These are phyloP conservation scores for Aphaenogaster ashmeadi DNA, from an alignment of 1,140 invertebrate genomes.

Conservation along the genomic window DNA sequence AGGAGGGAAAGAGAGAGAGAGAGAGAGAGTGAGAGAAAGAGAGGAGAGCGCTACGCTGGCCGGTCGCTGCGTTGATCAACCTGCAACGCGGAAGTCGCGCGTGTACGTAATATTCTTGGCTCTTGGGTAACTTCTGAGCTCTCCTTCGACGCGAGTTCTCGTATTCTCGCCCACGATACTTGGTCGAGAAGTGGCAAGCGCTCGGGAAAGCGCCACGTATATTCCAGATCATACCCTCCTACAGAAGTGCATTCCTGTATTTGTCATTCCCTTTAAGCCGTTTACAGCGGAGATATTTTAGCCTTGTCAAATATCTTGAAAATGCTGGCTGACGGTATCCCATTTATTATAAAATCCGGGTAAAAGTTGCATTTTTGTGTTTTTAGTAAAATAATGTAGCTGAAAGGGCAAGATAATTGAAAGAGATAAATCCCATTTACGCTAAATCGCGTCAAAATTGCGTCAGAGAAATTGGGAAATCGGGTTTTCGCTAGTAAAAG, in stretches of 20 bases:
- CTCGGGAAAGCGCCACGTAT: conserved; percentile 40
- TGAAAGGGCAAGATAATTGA: not conserved
- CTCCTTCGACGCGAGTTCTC: conserved; percentile 57
- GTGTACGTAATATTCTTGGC: conserved; percentile 79
- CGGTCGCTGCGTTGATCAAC: conserved; percentile 76
- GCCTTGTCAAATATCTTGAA: not conserved
- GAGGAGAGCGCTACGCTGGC: conserved; percentile 36
- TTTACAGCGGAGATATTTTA: not conserved
- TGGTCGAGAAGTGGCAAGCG: conserved; percentile 37
- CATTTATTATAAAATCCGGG: not conserved
- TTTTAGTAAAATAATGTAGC: not conserved
- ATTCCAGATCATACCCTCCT: not conserved
- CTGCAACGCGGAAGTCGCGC: conserved; percentile 83
- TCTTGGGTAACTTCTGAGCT: conserved; percentile 77
- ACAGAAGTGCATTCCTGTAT: not conserved
- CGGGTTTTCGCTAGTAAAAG: not conserved
- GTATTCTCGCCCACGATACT: conserved; percentile 53
- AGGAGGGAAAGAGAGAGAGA: conserved; percentile 31
- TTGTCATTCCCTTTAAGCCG: not conserved
- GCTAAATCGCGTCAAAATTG: not conserved
- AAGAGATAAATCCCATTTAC: not conserved
- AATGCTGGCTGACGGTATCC: not conserved
- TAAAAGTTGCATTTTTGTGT: not conserved
- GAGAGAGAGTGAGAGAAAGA: conserved; percentile 35
- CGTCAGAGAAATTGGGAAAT: not conserved